Evolutionary conservation across 2,888 invertebrate species (phyloP).

Genomic region (Meiosimyza decipiens): DNA sequence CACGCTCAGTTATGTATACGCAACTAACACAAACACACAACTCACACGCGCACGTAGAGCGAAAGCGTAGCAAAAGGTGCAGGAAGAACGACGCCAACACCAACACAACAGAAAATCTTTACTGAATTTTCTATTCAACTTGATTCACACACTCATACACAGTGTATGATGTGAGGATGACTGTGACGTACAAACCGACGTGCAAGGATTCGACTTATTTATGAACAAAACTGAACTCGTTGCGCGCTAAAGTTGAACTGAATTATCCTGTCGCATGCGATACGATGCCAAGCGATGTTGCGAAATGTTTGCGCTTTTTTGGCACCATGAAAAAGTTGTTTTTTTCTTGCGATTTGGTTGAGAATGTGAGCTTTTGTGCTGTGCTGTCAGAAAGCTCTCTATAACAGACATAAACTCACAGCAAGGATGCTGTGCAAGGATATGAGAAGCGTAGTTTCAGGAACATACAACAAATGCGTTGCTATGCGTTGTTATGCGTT

Average conservation of each 20-base stretch:
- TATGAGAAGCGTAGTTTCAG: background rate
- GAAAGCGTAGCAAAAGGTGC: no score
- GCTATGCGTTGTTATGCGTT: slow-evolving; percentile 20
- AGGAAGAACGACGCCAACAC: slow-evolving; percentile 2
- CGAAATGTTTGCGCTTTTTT: background rate
- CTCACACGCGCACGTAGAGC: background rate
- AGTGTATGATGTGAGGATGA: background rate
- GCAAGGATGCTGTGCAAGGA: background rate
- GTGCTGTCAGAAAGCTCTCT: background rate
- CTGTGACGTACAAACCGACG: no score
- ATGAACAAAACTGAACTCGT: slow-evolving; percentile 53
- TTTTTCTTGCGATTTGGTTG: no score
- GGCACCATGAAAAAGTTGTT: no score
- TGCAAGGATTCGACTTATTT: slow-evolving; percentile 5
- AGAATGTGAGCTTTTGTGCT: slow-evolving; percentile 1
- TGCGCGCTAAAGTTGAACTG: slow-evolving; percentile 55
- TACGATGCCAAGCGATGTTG: background rate
- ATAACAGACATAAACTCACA: background rate
- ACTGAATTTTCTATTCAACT: background rate
- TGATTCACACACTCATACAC: slow-evolving; percentile 17
- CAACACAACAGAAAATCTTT: background rate
- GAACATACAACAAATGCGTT: background rate
- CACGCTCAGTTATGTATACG: slow-evolving; percentile 30
- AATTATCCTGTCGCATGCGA: slow-evolving; percentile 36
- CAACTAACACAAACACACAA: slow-evolving; percentile 13